Evolutionary conservation across 1,140 invertebrate species (phyloP).

Genomic region (Sycophaga agraensis): DNA sequence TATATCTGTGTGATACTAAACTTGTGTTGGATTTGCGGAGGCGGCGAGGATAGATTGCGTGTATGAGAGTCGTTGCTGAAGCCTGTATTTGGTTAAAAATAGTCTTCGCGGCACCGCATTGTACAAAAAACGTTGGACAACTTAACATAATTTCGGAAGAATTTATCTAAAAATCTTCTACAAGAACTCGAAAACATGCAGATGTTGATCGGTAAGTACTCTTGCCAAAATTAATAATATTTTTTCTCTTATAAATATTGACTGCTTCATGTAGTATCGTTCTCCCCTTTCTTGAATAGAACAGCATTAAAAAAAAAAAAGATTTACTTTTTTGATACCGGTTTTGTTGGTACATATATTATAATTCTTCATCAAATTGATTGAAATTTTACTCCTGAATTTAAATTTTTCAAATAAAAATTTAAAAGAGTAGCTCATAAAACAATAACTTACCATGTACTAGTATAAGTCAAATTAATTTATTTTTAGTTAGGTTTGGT

Average conservation of each 20-base stretch:
- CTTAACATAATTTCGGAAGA: not conserved
- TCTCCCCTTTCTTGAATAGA: too few species aligned
- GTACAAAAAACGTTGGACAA: not conserved
- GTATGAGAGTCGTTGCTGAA: not conserved
- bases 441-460: too few species aligned
- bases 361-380: too few species aligned
- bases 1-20: slow-evolving; percentile 5
- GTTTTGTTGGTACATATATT: too few species aligned
- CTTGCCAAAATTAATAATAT: too few species aligned
- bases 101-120: not conserved
- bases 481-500: not conserved
- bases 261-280: too few species aligned
- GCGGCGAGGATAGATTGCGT: not conserved
- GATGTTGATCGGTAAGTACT: slow-evolving; percentile 15
- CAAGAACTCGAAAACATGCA: slow-evolving; percentile 1
- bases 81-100: slow-evolving; percentile 13
- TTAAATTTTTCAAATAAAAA: too few species aligned
- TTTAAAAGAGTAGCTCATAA: too few species aligned
- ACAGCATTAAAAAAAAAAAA: too few species aligned
- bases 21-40: slow-evolving; percentile 22
- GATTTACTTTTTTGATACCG: not conserved
- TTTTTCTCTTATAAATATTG: too few species aligned
- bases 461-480: too few species aligned
- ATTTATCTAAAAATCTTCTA: slow-evolving; percentile 2
- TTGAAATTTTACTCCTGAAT: not conserved